Evolutionary conservation across 2,797 vertebrate species (phyloP).

Genomic region (Jordanella pulchra): DNA sequence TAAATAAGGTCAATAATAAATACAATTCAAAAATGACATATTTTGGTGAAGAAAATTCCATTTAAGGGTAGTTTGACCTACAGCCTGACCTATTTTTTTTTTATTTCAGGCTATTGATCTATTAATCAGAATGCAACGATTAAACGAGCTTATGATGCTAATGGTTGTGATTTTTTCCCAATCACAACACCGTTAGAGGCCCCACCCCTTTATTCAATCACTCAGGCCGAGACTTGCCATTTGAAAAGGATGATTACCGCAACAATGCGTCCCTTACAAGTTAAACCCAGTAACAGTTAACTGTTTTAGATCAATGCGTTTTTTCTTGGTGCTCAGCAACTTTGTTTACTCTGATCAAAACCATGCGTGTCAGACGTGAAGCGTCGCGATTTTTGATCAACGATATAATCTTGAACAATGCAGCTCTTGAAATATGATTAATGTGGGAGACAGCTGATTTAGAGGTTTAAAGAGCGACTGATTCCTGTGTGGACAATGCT

Average conservation of each 20-base stretch:
- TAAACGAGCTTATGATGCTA: neutral
- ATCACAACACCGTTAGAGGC: constrained; percentile 15
- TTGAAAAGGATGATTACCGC: neutral
- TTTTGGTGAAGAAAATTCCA: neutral
- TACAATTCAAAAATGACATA: neutral
- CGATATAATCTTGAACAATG: neutral
- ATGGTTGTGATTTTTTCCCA: neutral
- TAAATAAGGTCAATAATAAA: neutral
- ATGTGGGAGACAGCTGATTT: neutral
- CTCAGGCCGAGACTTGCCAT: constrained; percentile 17
- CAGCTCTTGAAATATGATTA: neutral
- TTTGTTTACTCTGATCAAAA: constrained; percentile 64
- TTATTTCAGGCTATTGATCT: neutral
- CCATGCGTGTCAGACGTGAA: constrained; percentile 25
- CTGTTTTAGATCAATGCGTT: constrained; percentile 16
- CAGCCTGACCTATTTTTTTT: neutral
- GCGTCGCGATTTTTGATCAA: neutral
- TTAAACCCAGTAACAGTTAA: neutral
- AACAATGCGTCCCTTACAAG: constrained; percentile 12
- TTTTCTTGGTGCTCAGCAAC: constrained; percentile 57
- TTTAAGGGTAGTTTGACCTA: neutral
- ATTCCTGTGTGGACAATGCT: constrained; percentile 50
- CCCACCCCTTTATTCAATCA: constrained; percentile 50
- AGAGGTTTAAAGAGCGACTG: constrained; percentile 3
- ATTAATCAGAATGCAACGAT: neutral